Base-by-base conservation (phyloP, 2,888 invertebrate species). In the Xylota sylvarum region DNA sequence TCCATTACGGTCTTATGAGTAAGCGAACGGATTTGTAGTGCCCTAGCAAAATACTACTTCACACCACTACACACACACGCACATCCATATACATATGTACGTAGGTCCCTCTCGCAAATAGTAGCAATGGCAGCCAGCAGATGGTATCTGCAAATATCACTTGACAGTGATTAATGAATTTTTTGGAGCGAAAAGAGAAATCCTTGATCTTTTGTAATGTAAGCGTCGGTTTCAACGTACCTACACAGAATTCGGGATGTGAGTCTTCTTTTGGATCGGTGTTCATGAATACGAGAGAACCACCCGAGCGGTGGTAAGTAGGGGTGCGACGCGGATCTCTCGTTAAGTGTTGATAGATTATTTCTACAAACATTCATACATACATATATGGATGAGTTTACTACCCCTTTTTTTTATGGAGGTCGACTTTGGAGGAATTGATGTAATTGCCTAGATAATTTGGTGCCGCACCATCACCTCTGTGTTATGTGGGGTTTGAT, bases 151-250 rank as follows among this genome's bases (percentile, higher is more conserved):
- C 78, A 87, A 87, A 87, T 87, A 87, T 87, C 87, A 87, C 83
- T 83, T 87, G 87, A 87, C 82, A 87, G 87, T 87, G 87, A 87
- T 87, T 87, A 87, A 87, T 87, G 87, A 87, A 87, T 79, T 87
- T 87, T 83, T 87, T 83, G 87, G 87, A 87, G 83, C 87, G 87
- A 46, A 74, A 83, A 83, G 70, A 64, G 78, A 58, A 87, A 79
- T 87, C 87, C 87, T 87, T 87, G 87, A 87, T 87, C 87, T 87
- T 83, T 87, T 87, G 86, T 82, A 86, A 87, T 79, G 65, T 78
- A 70, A 65, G 78, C 78, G 81, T 76, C 58, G 67, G 19, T 64
- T 58, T 58, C 62, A 52, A 72, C 52, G 43, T 69, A n/a, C n/a
- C n/a, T n/a, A 17, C 50, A 65, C 32, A 32, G 56, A 62, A 69